Evolutionary conservation across 2,888 invertebrate species (phyloP).

Genomic region (Urechis unicinctus): DNA sequence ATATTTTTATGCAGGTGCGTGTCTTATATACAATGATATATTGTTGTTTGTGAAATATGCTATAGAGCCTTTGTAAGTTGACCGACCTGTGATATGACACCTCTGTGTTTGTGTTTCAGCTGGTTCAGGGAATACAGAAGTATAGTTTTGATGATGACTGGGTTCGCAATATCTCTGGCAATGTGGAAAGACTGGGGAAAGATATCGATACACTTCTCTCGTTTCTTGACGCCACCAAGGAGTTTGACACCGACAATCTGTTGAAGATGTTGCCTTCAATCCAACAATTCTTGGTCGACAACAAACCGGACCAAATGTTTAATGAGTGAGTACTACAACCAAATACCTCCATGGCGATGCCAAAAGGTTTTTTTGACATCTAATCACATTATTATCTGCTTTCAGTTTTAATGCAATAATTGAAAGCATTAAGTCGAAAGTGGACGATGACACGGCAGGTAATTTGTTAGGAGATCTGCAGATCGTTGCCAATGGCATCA

Average conservation of each 20-base stretch:
- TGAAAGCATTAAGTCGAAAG: too few relatives aligned
- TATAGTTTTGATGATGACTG: neutral
- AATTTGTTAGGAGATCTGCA: too few relatives aligned
- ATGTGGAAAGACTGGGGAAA: neutral
- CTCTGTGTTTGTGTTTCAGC: too few relatives aligned
- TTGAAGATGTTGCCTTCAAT: slow-evolving; percentile 18
- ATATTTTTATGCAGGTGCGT: neutral
- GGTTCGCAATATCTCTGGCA: neutral
- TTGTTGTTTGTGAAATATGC: too few relatives aligned
- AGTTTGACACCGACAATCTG: neutral
- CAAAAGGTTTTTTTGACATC: too few relatives aligned
- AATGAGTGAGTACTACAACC: slow-evolving; percentile 21
- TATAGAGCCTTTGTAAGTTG: too few relatives aligned
- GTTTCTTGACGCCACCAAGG: neutral
- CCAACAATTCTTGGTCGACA: slow-evolving; percentile 25
- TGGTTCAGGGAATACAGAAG: neutral
- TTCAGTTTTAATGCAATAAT: too few relatives aligned
- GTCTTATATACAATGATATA: neutral
- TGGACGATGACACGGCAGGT: too few relatives aligned
- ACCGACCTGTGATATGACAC: too few relatives aligned
- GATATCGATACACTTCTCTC: neutral
- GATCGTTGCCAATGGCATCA: too few relatives aligned
- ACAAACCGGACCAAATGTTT: slow-evolving; percentile 26
- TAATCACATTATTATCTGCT: too few relatives aligned
- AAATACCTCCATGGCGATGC: too few relatives aligned